Evolutionary conservation across 2,797 vertebrate species (phyloP).

Genomic region (Gymnocypris eckloni): DNA sequence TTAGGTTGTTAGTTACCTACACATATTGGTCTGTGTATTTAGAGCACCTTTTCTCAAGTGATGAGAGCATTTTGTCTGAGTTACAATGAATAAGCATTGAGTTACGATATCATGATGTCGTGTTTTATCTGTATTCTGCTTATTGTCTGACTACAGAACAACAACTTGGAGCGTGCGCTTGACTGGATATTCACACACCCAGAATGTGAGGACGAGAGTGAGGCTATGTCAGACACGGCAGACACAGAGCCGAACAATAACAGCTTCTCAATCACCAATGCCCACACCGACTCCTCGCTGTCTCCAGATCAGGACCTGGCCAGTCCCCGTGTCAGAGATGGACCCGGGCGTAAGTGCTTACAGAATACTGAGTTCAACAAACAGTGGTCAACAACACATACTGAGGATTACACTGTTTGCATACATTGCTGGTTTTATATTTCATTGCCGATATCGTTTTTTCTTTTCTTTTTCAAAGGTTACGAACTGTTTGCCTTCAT

Average conservation of each 20-base stretch:
- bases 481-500: conserved; percentile 97
- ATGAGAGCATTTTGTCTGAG: neutral
- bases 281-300: conserved; percentile 86
- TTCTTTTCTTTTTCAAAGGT: conserved; percentile 71
- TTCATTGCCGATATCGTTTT: neutral
- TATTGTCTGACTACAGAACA: conserved; percentile 80
- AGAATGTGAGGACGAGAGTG: conserved; percentile 84
- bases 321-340: conserved; percentile 91
- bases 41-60: neutral
- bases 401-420: neutral
- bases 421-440: conserved; percentile 12
- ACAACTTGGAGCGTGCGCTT: conserved; percentile 92
- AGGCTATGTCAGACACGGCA: conserved; percentile 80
- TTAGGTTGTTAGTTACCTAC: conserved; percentile 4
- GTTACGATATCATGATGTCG: neutral
- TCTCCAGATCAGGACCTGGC: conserved; percentile 84
- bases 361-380: neutral
- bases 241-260: conserved; percentile 87
- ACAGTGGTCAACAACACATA: neutral
- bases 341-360: conserved; percentile 91
- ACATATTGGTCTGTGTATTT: neutral
- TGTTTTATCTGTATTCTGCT: neutral
- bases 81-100: neutral
- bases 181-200: conserved; percentile 98
- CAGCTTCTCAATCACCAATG: conserved; percentile 78